Percentiles rank a stretch among this genome's conserved stretches.
Evolutionary conservation across 2,113 vertebrate species (phyloP).

Genomic region (Orcinus orca): DNA sequence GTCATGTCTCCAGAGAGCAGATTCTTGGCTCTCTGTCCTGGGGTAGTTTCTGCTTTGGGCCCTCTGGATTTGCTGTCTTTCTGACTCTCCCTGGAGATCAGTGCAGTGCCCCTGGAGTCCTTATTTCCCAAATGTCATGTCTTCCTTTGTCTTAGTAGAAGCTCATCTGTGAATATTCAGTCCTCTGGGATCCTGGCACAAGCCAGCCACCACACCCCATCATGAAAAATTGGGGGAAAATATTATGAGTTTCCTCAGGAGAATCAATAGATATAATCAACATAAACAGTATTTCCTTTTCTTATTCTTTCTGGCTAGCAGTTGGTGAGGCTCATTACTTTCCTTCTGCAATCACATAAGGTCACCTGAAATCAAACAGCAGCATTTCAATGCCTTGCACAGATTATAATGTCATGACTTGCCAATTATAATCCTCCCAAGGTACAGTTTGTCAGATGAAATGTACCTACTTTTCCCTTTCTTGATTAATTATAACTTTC

Average conservation of each 20-base stretch:
- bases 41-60: no score
- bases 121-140: background rate
- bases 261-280: background rate
- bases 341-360: background rate
- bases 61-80: background rate
- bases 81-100: background rate
- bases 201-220: background rate
- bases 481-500: slow-evolving; percentile 15
- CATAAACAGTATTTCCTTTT: background rate
- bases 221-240: background rate
- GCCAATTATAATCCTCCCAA: background rate
- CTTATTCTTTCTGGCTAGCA: background rate
- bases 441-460: background rate
- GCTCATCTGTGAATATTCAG: background rate
- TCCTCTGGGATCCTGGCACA: rapidly evolving
- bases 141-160: background rate
- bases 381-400: background rate
- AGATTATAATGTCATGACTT: background rate
- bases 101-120: rapidly evolving
- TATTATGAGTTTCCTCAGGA: background rate
- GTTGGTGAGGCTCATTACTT: background rate
- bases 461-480: background rate
- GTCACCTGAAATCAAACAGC: background rate
- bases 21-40: background rate
- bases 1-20: background rate